Evolutionary conservation across 1,140 invertebrate genomes (phyloP).

Genomic region (Zaprionus kolodkinae): DNA sequence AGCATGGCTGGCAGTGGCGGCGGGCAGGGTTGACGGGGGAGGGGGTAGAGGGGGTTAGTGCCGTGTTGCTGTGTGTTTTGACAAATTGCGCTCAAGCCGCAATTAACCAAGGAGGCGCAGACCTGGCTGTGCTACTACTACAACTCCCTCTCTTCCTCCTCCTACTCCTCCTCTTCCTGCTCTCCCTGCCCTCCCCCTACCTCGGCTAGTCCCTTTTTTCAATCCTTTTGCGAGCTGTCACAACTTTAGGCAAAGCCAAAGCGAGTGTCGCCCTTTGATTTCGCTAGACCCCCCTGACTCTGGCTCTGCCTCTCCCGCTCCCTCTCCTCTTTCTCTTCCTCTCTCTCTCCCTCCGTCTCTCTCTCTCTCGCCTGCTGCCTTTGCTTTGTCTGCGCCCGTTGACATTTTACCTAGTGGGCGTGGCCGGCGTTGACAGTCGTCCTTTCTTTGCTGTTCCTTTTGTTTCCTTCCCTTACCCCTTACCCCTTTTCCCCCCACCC

Average conservation of each 20-base stretch:
- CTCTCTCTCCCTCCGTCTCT: neutral
- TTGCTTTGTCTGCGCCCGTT: slow-evolving; percentile 30
- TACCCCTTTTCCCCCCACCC: neutral
- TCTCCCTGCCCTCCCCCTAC: neutral
- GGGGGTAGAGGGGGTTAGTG: neutral
- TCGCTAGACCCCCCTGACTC: neutral
- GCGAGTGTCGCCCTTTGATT: slow-evolving; percentile 54
- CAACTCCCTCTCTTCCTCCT: neutral
- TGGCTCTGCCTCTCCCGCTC: neutral
- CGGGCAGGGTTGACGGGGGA: neutral
- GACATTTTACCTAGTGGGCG: slow-evolving; percentile 60
- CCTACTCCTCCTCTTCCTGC: neutral
- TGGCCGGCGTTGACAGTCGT: slow-evolving; percentile 60
- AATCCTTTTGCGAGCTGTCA: slow-evolving; percentile 50
- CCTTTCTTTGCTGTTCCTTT: slow-evolving; percentile 30
- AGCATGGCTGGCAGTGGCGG: neutral
- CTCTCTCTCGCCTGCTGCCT: neutral
- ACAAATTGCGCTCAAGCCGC: slow-evolving; percentile 66
- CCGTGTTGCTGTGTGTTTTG: slow-evolving; percentile 42
- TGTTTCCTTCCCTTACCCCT: slow-evolving; percentile 28
- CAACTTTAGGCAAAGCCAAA: slow-evolving; percentile 50
- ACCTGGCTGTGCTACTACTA: neutral
- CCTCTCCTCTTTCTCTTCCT: neutral
- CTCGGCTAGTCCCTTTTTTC: neutral
- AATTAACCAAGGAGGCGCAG: slow-evolving; percentile 38